Percentiles rank a stretch among this genome's conserved stretches.
phyloP scores from a whole-genome alignment of 2,797 vertebrate genomes.

The Pseudochirops cupreus region DNA sequence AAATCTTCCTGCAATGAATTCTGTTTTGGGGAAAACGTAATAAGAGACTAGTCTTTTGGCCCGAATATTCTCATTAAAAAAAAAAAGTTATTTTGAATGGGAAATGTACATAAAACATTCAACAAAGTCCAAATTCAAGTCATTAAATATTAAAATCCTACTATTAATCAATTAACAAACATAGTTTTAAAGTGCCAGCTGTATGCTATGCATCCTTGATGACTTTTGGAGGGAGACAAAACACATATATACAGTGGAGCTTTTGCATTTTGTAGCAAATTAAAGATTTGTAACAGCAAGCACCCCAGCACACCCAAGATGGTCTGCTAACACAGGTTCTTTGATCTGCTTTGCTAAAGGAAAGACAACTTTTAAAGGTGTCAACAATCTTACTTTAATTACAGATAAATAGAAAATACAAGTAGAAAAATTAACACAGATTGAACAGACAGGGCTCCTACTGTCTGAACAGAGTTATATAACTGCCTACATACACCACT shows the following conservation, averaged over 20 bases:
- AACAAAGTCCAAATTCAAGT: conserved; percentile 7
- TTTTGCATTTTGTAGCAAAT: background rate
- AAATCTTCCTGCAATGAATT: conserved; percentile 14
- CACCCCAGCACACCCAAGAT: too few species aligned
- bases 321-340: too few species aligned
- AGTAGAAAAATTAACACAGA: too few species aligned
- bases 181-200: background rate
- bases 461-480: too few species aligned
- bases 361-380: too few species aligned
- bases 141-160: background rate
- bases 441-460: too few species aligned
- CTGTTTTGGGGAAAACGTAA: conserved; percentile 6
- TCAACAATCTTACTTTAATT: too few species aligned
- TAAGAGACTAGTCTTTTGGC: conserved; percentile 34
- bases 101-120: background rate
- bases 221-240: background rate
- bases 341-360: too few species aligned
- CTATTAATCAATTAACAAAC: background rate
- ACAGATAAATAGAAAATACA: too few species aligned
- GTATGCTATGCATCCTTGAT: background rate
- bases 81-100: conserved; percentile 27
- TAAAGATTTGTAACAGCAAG: background rate
- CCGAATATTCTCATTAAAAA: conserved; percentile 11
- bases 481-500: too few species aligned
- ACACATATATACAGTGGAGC: background rate